Base-by-base conservation (phyloP, 1,140 invertebrate genomes). In the Periplaneta americana region DNA sequence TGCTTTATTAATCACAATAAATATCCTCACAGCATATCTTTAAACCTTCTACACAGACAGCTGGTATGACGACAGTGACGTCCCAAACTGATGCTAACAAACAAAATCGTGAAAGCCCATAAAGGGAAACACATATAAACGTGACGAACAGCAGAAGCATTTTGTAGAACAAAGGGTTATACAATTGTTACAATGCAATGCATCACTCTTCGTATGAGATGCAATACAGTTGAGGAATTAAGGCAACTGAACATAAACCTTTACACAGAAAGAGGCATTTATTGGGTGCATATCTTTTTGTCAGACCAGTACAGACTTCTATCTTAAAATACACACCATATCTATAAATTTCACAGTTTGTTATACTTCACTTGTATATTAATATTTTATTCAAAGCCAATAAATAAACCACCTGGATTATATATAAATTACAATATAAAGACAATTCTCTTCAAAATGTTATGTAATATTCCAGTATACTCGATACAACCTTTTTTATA, bases 1-100 rank as follows among this genome's bases (percentile, higher is more conserved):
- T 32, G 33, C 36, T 78, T 78, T 76, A 34, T 78, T 78, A 78
- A 36, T 78, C 76, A 78, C 76, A 78, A 78, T 77, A 77, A 77
- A 77, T 78, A 78, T 78, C 76, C 76, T 78, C 34, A 78, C 35
- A 78, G n/a, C 76, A 78, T 34, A 78, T n/a, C 18, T 39, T 37
- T 34, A 36, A 28, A 28, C 34, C 31, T 78, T 28, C 35, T 78
- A 39, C 22, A 36, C 13, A n/a, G 36, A 31, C 34, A 78, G n/a
- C n/a, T 36, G 76, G 13, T 22, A 78, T 39, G 76, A 78, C 28
- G 17, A 78, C 35, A 78, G 34, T 39, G 35, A 22, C 17, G 34
- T 39, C 35, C 8, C 11, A 39, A 10, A 9, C 5, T 78, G 34
- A 78, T 28, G 33, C 33, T 34, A 77, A 77, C 75, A 37, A 39